These are phyloP conservation scores for Solea solea DNA, from an alignment of 2,113 vertebrate genomes.

Conservation along the genomic window DNA sequence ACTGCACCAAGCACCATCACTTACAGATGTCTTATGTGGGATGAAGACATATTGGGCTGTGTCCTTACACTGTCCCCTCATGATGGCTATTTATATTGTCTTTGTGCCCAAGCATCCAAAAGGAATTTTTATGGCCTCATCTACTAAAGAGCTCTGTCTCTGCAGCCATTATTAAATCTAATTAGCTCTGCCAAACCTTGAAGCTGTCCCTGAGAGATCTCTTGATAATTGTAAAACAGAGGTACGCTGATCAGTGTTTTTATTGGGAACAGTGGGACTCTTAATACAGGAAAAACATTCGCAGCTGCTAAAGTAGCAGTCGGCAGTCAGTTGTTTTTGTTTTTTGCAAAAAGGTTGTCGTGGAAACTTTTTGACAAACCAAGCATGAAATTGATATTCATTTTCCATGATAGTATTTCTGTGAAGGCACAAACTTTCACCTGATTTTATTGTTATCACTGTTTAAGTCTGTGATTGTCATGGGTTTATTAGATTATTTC, in stretches of 20 bases:
- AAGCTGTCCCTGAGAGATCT: conserved; percentile 46
- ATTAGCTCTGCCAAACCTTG: conserved; percentile 61
- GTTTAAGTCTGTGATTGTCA: not conserved
- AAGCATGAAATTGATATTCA: conserved; percentile 31
- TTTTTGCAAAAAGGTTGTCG: conserved; percentile 30
- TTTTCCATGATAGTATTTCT: conserved; percentile 10
- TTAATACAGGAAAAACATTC: conserved; percentile 22
- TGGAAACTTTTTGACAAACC: conserved; percentile 35
- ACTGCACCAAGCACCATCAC: conserved; percentile 51
- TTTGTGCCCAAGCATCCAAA: conserved; percentile 39
- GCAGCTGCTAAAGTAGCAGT: conserved; percentile 27
- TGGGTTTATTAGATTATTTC: not conserved
- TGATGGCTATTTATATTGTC: conserved; percentile 55
- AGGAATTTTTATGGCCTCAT: conserved; percentile 50
- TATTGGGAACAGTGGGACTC: conserved; percentile 36
- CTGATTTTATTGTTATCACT: not conserved
- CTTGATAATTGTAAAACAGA: conserved; percentile 54
- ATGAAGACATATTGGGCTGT: conserved; percentile 44
- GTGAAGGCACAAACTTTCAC: not conserved
- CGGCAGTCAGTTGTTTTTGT: conserved; percentile 36
- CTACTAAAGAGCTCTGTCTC: conserved; percentile 46
- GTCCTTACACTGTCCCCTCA: conserved; percentile 50
- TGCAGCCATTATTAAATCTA: conserved; percentile 61
- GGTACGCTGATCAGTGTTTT: conserved; percentile 52
- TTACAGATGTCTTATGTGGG: conserved; percentile 50